phyloP scores from a whole-genome alignment of 2,113 vertebrate genomes.

The Gymnorhina tibicen region DNA sequence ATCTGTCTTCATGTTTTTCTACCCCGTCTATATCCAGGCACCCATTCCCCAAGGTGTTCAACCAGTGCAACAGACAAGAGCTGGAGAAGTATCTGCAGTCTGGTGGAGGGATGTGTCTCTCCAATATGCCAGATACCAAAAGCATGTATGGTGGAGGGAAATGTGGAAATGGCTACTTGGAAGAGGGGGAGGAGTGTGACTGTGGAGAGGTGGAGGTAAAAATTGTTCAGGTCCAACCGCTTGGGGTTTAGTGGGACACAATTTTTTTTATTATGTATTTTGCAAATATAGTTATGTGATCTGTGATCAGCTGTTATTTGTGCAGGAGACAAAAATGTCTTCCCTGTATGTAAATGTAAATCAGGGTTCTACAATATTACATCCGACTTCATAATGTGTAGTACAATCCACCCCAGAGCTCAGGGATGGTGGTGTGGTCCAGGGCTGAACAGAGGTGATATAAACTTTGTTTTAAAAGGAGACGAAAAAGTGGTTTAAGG shows the following conservation, averaged over 20 bases:
- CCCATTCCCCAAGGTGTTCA: slow-evolving; percentile 93
- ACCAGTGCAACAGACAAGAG: slow-evolving; percentile 86
- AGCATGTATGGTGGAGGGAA: slow-evolving; percentile 87
- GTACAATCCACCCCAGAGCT: neutral
- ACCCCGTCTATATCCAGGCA: slow-evolving; percentile 67
- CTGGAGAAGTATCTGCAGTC: slow-evolving; percentile 87
- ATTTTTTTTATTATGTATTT: neutral
- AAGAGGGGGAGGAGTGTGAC: slow-evolving; percentile 96
- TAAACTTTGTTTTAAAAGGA: neutral
- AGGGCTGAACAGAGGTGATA: neutral
- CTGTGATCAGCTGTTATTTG: neutral
- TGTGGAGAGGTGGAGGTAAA: slow-evolving; percentile 91
- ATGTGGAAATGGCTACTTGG: slow-evolving; percentile 96
- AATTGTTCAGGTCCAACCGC: neutral
- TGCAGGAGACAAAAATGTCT: neutral
- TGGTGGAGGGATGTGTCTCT: slow-evolving; percentile 96
- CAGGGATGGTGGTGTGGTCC: neutral
- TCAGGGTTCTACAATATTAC: neutral
- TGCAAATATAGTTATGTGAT: neutral
- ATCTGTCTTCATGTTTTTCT: neutral
- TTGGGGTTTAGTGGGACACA: neutral
- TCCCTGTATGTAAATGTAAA: neutral
- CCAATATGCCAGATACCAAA: slow-evolving; percentile 90
- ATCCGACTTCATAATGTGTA: neutral
- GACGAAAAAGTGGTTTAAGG: neutral